These are phyloP conservation scores for Coilia nasus DNA, from an alignment of 2,797 vertebrate species.

Conservation along the genomic window DNA sequence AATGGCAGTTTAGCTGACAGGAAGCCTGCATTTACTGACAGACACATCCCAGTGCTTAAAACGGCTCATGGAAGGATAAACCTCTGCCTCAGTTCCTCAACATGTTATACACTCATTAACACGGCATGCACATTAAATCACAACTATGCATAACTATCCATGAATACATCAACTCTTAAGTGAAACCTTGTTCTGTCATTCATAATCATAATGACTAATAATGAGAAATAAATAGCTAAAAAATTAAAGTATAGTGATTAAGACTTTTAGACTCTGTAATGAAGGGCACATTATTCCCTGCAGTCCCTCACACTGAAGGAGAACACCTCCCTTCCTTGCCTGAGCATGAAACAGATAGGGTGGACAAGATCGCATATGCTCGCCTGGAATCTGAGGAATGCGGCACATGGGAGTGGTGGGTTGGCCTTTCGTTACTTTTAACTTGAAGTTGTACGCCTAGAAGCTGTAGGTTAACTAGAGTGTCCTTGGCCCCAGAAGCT, in stretches of 20 bases:
- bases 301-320: conserved; percentile 31
- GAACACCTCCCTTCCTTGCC: neutral
- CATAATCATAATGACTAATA: neutral
- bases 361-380: conserved; percentile 33
- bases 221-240: too few species aligned
- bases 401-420: neutral
- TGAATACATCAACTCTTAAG: neutral
- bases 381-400: conserved; percentile 55
- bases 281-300: conserved; percentile 35
- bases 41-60: neutral
- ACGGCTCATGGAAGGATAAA: neutral
- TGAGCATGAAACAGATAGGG: conserved; percentile 41
- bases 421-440: neutral
- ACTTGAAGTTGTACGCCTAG: neutral
- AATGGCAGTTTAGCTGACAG: conserved; percentile 65
- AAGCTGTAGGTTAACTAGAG: neutral
- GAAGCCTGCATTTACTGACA: conserved; percentile 57
- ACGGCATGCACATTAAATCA: too few species aligned
- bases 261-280: neutral
- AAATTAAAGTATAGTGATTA: neutral
- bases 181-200: neutral
- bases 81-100: neutral
- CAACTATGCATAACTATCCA: neutral
- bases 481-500: neutral
- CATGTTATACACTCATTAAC: neutral